A percentile compares a stretch with the other conserved stretches of the same genome.
Conservation (phyloP, 2,113 vertebrate species). For the Asarcornis scutulata region DNA sequence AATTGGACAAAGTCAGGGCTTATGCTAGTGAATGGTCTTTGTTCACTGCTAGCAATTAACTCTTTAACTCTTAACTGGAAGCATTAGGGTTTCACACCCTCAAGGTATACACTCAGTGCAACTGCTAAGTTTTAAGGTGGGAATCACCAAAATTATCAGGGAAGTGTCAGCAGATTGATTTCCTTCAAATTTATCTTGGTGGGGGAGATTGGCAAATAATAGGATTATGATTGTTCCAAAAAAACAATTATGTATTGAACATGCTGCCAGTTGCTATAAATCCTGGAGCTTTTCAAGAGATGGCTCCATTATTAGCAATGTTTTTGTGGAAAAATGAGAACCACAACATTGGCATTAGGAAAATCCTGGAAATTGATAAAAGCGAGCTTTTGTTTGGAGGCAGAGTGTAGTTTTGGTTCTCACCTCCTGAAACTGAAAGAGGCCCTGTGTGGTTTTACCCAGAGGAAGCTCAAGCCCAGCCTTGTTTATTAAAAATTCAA, state of each 20-base stretch:
- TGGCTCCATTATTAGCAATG: slow-evolving; percentile 39
- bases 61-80: slow-evolving; percentile 24
- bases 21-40: slow-evolving; percentile 2
- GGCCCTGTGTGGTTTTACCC: slow-evolving; percentile 42
- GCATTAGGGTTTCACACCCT: background rate
- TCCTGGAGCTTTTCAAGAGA: slow-evolving; percentile 43
- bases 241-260: slow-evolving; percentile 20
- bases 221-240: slow-evolving; percentile 38
- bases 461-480: slow-evolving; percentile 57
- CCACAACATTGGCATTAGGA: slow-evolving; percentile 18
- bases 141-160: background rate
- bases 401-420: slow-evolving; percentile 12
- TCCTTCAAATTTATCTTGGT: slow-evolving; percentile 44
- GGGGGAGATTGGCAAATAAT: background rate
- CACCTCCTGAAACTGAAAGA: slow-evolving; percentile 52
- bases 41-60: slow-evolving; percentile 21
- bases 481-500: slow-evolving; percentile 3
- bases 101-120: background rate
- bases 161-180: slow-evolving; percentile 39
- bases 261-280: slow-evolving; percentile 59
- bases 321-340: slow-evolving; percentile 60
- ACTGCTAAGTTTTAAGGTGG: background rate
- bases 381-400: slow-evolving; percentile 32
- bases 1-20: background rate
- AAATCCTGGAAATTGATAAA: slow-evolving; percentile 56